phyloP scores from a whole-genome alignment of 2,888 invertebrate genomes.

The Ferrisia virgata region DNA sequence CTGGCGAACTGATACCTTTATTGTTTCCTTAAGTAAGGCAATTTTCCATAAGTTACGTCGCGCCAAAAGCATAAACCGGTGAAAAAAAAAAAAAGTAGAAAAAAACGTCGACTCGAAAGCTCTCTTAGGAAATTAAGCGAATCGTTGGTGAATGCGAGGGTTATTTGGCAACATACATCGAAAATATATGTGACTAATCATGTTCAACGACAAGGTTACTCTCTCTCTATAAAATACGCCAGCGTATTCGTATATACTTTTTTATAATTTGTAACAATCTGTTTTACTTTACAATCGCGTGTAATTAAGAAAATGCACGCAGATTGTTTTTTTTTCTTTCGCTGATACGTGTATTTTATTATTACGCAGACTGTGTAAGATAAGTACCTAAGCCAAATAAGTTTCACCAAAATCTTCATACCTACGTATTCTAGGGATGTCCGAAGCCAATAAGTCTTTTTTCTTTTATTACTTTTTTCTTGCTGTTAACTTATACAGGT shows the following conservation, averaged over 20 bases:
- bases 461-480: too few relatives aligned
- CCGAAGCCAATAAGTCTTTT: too few relatives aligned
- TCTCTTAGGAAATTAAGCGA: constrained; percentile 23
- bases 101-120: neutral
- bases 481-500: too few relatives aligned
- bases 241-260: neutral
- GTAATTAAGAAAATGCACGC: constrained; percentile 20
- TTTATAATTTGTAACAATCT: constrained; percentile 33
- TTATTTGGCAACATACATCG: neutral
- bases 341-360: neutral
- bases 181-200: constrained; percentile 29
- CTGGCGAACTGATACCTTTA: constrained; percentile 17
- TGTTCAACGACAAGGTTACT: constrained; percentile 28
- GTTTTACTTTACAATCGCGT: constrained; percentile 31
- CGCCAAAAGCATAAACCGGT: constrained; percentile 12
- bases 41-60: constrained; percentile 21
- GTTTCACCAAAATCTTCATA: neutral
- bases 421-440: too few relatives aligned
- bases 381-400: neutral
- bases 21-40: constrained; percentile 23
- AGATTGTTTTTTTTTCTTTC: neutral
- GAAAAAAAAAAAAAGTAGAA: neutral
- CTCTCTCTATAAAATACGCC: neutral
- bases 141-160: neutral
- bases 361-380: too few relatives aligned